Base-by-base conservation (phyloP, 2,888 invertebrate species). In the Cataglyphis altisquamis region DNA sequence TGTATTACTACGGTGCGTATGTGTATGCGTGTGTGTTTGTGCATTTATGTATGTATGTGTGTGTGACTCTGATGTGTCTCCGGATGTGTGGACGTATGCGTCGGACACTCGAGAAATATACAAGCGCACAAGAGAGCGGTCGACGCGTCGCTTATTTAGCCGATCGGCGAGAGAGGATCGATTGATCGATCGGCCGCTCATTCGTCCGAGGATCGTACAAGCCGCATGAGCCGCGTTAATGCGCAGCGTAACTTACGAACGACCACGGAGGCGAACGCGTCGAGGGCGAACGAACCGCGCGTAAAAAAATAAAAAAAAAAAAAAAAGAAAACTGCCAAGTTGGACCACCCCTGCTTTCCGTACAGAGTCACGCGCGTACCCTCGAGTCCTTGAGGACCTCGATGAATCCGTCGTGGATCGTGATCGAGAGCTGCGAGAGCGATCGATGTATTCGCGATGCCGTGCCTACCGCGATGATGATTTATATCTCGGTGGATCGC, bases 291-390 rank as follows among this genome's bases (percentile, higher is more conserved):
- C 36, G 62, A 83, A 73, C 29, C 78, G 68, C 62, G 68, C 62
- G 62, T n/a, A 63, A 15, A 81, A 62, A 45, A 18, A 5, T 63
- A 41, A 60, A 39, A 39, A 39, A 8, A 72, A 29, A 39, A 21
- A 15, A 67, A 36, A 63, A 77, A 86, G 73, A 91, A 91, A 90
- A 90, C 89, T 91, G 90, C 90, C 91, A 88, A 84, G 86, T 87
- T 88, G 89, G 86, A 85, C 84, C 81, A 82, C 86, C 89, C 87
- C 90, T 89, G 87, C 78, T 86, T 91, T 88, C 85, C 86, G 87
- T 86, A 88, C 87, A 90, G 85, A 74, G 74, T 45, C 78, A 80
- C 67, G 67, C 72, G 80, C 82, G 83, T 52, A 52, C 52, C 52
- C 67, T 63, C 74, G 86, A 84, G 64, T 80, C 83, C 67, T 78